These are phyloP conservation scores for Hemithea aestivaria DNA, from an alignment of 2,888 invertebrate species.

Conservation along the genomic window DNA sequence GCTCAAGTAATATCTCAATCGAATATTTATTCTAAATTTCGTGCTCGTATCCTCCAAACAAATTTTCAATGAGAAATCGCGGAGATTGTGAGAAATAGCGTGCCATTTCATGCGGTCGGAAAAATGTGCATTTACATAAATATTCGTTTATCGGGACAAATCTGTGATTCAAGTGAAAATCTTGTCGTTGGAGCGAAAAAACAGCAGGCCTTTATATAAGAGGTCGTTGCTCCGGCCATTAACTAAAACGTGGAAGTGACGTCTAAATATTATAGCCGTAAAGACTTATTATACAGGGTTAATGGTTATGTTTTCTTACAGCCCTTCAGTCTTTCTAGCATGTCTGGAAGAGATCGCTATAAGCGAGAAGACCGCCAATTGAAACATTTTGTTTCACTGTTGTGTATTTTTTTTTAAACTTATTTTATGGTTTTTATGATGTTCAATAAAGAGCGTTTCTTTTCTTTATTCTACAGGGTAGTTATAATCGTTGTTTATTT, in stretches of 20 bases:
- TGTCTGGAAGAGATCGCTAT: too few relatives aligned
- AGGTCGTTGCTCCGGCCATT: slow-evolving; percentile 31
- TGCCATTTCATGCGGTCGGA: slow-evolving; percentile 46
- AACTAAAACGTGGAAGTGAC: slow-evolving; percentile 24
- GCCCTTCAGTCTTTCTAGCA: too few relatives aligned
- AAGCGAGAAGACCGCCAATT: too few relatives aligned
- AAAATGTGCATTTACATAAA: slow-evolving; percentile 61
- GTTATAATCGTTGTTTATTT: too few relatives aligned
- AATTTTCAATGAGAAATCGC: slow-evolving; percentile 44
- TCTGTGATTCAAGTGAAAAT: slow-evolving; percentile 54
- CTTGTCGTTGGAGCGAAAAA: slow-evolving; percentile 44
- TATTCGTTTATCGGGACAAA: slow-evolving; percentile 62
- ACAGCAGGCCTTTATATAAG: slow-evolving; percentile 33
- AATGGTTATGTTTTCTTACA: too few relatives aligned
- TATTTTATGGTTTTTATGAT: too few relatives aligned
- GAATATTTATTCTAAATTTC: background rate
- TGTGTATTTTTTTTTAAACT: too few relatives aligned
- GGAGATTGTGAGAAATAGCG: slow-evolving; percentile 42
- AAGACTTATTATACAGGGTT: slow-evolving; percentile 5
- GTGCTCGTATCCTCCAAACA: slow-evolving; percentile 28
- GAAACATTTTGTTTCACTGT: too few relatives aligned
- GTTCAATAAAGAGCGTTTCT: too few relatives aligned
- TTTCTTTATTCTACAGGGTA: too few relatives aligned
- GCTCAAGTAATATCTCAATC: too few relatives aligned
- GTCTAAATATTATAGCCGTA: slow-evolving; percentile 15